Conservation (phyloP, 2,888 invertebrate genomes). For the Troides aeacus region DNA sequence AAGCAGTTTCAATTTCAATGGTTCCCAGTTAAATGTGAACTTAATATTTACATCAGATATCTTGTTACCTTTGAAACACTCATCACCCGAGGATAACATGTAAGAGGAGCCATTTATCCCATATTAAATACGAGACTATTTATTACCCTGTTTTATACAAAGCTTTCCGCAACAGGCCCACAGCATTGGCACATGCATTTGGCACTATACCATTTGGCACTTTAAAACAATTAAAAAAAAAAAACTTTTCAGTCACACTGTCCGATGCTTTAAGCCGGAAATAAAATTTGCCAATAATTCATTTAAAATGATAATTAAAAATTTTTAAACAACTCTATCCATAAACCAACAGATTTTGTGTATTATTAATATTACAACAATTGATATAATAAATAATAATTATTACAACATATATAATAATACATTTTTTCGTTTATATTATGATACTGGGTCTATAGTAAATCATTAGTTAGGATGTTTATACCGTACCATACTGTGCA, state of each 20-base stretch:
- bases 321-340: not conserved
- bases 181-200: not conserved
- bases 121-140: constrained; percentile 2
- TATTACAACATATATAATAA: too few species aligned
- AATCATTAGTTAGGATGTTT: too few species aligned
- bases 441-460: too few species aligned
- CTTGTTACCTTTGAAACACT: not conserved
- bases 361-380: not conserved
- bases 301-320: not conserved
- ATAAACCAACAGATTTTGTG: not conserved
- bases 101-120: not conserved
- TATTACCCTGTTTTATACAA: constrained; percentile 7
- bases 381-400: too few species aligned
- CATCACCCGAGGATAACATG: not conserved
- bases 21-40: not conserved
- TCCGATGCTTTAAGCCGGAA: not conserved
- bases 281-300: not conserved
- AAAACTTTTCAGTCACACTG: constrained; percentile 2
- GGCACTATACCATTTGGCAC: not conserved
- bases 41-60: not conserved
- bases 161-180: not conserved
- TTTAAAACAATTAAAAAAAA: not conserved
- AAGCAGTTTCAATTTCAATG: too few species aligned
- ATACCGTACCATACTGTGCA: too few species aligned
- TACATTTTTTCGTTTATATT: too few species aligned